Base-by-base conservation (phyloP, 1,140 invertebrate genomes). In the Drosophila sucinea region DNA sequence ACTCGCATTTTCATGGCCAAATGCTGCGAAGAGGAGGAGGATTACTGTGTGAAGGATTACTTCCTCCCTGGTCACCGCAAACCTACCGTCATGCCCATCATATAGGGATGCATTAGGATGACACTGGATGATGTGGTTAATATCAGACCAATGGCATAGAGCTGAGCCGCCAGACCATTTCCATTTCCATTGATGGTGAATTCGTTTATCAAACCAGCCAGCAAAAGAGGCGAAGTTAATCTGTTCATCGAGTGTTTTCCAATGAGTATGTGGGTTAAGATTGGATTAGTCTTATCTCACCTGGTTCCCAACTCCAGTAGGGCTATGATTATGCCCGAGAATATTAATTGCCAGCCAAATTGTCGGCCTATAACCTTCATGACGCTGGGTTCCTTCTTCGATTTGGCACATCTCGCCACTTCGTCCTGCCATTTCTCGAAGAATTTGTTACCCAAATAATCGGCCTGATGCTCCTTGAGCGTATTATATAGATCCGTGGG, bases 141-240 rank as follows among this genome's bases (percentile, higher is more conserved):
- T 29, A 94, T 93, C 10, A 96, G 93, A n/a, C 93, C 94, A 25
- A 91, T 92, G 0, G 94, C 95, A 74, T 94, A 95, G 10, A 93
- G 91, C 17, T 94, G 77, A 0, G 94, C 95, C 3, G 91, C 92
- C 0, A 92, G 67, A 5, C 54, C 73, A 47, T 73, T 64, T 5
- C 67, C 38, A 57, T 81, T 72, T 29, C 74, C 74, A 60, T 72
- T 56, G 4, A 33, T 29, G 0, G 84, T 70, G 40, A 90, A 91
- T 27, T 89, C 86, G 1, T 69, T 33, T 60, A 91, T 82, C 8
- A 90, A 64, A 6, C 79, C 84, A 25, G 70, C 85, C 2, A 91
- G 61, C 40, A 81, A 78, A 0, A 91, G 35, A 0, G 89, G 89
- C 17, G 87, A 75, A 0, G 83, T 74, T 2, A 63, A 68, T 51